These are phyloP conservation scores for Tuta absoluta DNA, from an alignment of 2,888 invertebrate genomes.

Conservation along the genomic window DNA sequence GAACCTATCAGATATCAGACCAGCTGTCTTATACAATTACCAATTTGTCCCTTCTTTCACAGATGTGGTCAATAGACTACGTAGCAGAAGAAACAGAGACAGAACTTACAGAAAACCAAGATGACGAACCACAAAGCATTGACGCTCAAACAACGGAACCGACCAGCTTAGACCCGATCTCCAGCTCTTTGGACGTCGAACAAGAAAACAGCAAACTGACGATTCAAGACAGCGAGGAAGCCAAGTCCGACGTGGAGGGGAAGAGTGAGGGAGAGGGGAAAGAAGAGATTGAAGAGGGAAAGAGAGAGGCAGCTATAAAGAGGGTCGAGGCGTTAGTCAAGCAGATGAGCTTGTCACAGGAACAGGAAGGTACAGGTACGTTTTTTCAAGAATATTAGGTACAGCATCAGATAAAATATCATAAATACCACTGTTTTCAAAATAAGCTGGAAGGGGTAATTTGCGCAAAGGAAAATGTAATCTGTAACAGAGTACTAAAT, in stretches of 20 bases:
- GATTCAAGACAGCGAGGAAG: conserved; percentile 58
- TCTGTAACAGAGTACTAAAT: too few relatives aligned
- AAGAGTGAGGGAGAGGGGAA: conserved; percentile 45
- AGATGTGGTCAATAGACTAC: conserved; percentile 99
- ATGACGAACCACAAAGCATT: conserved; percentile 50
- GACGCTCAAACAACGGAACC: conserved; percentile 40
- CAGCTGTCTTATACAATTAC: conserved; percentile 29
- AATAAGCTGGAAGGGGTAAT: too few relatives aligned
- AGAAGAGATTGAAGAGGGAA: conserved; percentile 57
- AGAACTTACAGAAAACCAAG: conserved; percentile 50
- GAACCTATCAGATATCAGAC: conserved; percentile 48
- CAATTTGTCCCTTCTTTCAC: conserved; percentile 31
- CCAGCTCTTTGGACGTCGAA: conserved; percentile 56
- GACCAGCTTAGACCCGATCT: conserved; percentile 53
- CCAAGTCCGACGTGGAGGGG: conserved; percentile 46
- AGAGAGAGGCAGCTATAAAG: conserved; percentile 77
- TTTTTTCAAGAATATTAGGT: too few relatives aligned
- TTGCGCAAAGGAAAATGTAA: too few relatives aligned
- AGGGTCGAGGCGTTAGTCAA: conserved; percentile 86
- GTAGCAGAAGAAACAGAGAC: conserved; percentile 79
- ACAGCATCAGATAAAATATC: too few relatives aligned
- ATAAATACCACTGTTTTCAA: too few relatives aligned
- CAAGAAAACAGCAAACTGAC: conserved; percentile 49
- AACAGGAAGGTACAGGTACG: conserved; percentile 83
- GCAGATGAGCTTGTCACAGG: conserved; percentile 89